Base-by-base conservation (phyloP, 2,888 invertebrate species). In the Adelphocoris suturalis region DNA sequence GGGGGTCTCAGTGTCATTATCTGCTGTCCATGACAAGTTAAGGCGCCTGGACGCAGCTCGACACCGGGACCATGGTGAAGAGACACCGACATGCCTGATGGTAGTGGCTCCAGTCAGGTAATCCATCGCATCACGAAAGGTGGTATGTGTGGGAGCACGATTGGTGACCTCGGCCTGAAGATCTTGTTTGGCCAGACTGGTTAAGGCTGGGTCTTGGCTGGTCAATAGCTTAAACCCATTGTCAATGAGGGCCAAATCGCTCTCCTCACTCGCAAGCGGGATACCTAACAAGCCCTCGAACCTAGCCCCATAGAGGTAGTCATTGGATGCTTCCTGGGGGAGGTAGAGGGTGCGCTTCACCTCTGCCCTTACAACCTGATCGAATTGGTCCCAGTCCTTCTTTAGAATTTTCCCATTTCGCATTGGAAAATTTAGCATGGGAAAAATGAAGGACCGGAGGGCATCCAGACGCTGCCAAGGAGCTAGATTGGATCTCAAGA, bases 251-350 rank as follows among this genome's bases (percentile, higher is more conserved):
- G 61, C 61, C 61, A 19, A 19, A n/a, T 19, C 61, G 27, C 90
- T 90, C 47, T 90, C 90, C 55, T 90, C 90, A 23, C 76, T 80
- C 16, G 90, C 90, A 11, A 75, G 52, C 0, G 78, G 86, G 0
- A 90, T 55, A n/a, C 90, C 90, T 23, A 75, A 37, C 19, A 90
- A 23, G 0, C 57, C 86, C 61, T 90, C 86, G 4, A 23, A 57
- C 13, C 86, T 27, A 9, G 90, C 55, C 46, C 86, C 86, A 47
- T 90, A 86, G 0, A 86, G 0, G 14, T 90, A 90, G n/a, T 90
- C 90, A 28, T 86, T 90, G 55, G 86, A 86, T 7, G 85, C 90
- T 37, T 76, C 90, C 27, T 90, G 14, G 7, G 90, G 78, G n/a
- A 86, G 68, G 47, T 61, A 68, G 4, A 86, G 75, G 11, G 46